Evolutionary conservation across 2,113 vertebrate genomes (phyloP).

Genomic region (rabbit (Oryctolagus cuniculus)): mOryCun1.1 NC_091433.1:61667001-61667500

Average conservation of each 20-base stretch:
- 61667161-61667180: constrained; percentile 68
- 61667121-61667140: not conserved
- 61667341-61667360: not conserved
- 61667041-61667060: not conserved
- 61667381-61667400: not conserved
- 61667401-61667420: not conserved
- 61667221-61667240: constrained; percentile 56
- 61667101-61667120: constrained; percentile 15
- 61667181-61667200: constrained; percentile 65
- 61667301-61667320: constrained; percentile 50
- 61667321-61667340: constrained; percentile 64
- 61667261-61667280: constrained; percentile 65
- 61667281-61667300: constrained; percentile 10
- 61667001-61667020: constrained; percentile 41
- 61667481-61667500: not conserved
- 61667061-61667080: not conserved
- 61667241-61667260: constrained; percentile 41
- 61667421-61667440: constrained; percentile 28
- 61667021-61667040: constrained; percentile 58
- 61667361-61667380: not conserved
- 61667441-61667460: not conserved
- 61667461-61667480: not conserved
- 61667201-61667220: constrained; percentile 68
- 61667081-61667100: constrained; percentile 39
- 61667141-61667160: constrained; percentile 27